phyloP scores from a whole-genome alignment of 30 jellyfish, hydroid and myxozoan species.

The Chrysaora quinquecirrha region DNA sequence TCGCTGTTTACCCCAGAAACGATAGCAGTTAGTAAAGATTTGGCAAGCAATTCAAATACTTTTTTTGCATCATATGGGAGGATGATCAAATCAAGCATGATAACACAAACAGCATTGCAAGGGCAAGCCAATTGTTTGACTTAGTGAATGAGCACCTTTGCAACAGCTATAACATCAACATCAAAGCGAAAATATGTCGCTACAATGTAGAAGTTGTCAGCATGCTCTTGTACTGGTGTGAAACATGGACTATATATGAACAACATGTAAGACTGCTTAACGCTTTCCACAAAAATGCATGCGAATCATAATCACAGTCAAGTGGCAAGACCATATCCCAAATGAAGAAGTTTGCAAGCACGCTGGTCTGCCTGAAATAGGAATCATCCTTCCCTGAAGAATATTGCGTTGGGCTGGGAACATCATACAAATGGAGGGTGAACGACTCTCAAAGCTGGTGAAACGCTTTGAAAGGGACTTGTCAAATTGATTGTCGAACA shows the following conservation, averaged over 20 bases:
- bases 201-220: background rate
- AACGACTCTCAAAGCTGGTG: no score
- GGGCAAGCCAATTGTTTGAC: background rate
- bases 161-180: background rate
- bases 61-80: no score
- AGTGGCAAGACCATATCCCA: background rate
- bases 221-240: background rate
- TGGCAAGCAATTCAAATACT: no score
- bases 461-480: no score
- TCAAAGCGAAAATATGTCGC: background rate
- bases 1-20: no score
- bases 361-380: background rate
- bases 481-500: no score
- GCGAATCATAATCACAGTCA: background rate
- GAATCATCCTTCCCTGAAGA: background rate
- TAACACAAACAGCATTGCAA: background rate
- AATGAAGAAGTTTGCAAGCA: background rate
- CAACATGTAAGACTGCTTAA: background rate
- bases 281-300: background rate
- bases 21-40: no score
- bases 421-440: background rate
- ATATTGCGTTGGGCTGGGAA: background rate
- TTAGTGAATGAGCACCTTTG: background rate
- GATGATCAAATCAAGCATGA: no score
- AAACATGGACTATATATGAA: background rate